Evolutionary conservation across 2,113 vertebrate species (phyloP).

Genomic region (Corvus hawaiiensis): DNA sequence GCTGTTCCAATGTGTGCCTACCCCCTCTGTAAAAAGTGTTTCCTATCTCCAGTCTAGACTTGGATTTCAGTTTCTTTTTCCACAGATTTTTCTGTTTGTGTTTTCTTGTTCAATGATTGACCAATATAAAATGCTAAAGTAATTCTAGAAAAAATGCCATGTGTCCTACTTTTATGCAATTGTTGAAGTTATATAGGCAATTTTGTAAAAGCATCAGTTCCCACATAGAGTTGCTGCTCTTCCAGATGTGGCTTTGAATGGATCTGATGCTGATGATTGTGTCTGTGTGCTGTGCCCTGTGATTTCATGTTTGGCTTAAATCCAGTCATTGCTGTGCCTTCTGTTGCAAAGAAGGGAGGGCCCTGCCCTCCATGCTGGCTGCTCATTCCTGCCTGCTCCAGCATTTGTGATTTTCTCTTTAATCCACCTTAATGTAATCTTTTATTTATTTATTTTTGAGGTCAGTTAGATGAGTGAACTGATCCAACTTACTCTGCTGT

Average conservation of each 20-base stretch:
- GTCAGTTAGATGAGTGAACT: background rate
- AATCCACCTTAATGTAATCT: constrained; percentile 15
- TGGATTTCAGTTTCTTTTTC: background rate
- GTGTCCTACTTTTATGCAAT: background rate
- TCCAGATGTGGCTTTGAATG: background rate
- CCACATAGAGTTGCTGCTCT: background rate
- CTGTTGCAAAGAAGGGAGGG: background rate
- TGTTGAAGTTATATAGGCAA: background rate
- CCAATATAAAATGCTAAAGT: background rate
- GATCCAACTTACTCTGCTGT: background rate
- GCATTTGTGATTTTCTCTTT: constrained; percentile 1
- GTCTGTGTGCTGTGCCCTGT: background rate
- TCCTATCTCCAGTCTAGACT: background rate
- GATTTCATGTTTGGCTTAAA: background rate
- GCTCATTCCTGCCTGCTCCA: background rate
- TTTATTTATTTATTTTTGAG: constrained; percentile 28
- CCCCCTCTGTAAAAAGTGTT: background rate
- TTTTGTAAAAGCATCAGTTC: background rate
- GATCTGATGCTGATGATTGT: background rate
- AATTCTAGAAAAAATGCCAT: background rate
- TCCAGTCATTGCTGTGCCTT: background rate
- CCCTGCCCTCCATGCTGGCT: background rate
- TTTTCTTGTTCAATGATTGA: background rate
- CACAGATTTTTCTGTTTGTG: background rate
- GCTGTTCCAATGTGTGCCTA: background rate